Base-by-base conservation (phyloP, 2,113 vertebrate genomes). In the Callipepla squamata region DNA sequence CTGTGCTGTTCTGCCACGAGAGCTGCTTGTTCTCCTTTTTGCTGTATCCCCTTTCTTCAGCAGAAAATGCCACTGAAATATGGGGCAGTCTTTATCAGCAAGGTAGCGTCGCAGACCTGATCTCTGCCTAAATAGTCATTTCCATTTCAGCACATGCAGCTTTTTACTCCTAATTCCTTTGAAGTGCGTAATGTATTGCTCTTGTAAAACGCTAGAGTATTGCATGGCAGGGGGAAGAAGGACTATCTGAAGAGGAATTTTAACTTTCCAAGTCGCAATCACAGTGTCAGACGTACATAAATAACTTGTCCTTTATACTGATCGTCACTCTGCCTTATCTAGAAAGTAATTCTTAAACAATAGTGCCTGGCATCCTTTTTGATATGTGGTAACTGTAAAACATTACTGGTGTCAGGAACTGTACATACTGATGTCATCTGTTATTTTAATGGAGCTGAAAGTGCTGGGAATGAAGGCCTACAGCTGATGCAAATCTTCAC, bases 301-400 rank as follows among this genome's bases (percentile, higher is more conserved):
- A 95, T 93, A 93, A 92, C 45, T 95, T 36, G 36, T 36, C 36
- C 92, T 89, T 95, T 95, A 70, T 80, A 79, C 22, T 65, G 81
- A 34, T 80, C 96, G 94, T 95, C 97, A 93, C 30, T 96, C 69
- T 69, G 36, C 50, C 68, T 81, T 96, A 93, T 94, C 91, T 85
- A 87, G 62, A 83, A 94, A 94, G 89, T 89, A 95, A 94, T 84
- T 95, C 48, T 90, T 85, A 58, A 10, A 80, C 86, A 85, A 32
- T 92, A 55, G 62, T 94, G 26, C 38, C 66, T 92, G 59, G 62
- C 65, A 28, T 58, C 30, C 92, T 26, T 95, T 93, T 87, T 94
- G 91, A 96, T 95, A 79, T 77, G 85, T 86, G 83, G 86, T 95
- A 95, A 92, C 91, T 92, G 78, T 87, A 96, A 94, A 95, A 79